phyloP scores from a whole-genome alignment of 92 coral and sea anemone species.

The Siderastrea radians region DNA sequence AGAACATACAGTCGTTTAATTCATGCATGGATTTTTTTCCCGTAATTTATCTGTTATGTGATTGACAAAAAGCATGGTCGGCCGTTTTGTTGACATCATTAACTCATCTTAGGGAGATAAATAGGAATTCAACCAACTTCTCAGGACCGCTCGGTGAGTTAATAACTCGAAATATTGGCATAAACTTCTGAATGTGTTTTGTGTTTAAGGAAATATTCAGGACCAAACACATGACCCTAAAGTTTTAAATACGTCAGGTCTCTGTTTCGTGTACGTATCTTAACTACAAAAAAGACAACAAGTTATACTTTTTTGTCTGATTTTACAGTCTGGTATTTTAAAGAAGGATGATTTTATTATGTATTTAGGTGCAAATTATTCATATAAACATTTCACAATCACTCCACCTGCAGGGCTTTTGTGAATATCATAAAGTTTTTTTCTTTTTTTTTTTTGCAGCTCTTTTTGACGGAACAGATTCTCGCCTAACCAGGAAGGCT shows the following conservation, averaged over 20 bases:
- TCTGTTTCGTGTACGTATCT: background rate
- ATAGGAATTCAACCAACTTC: conserved; percentile 3
- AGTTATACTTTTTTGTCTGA: background rate
- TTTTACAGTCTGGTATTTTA: background rate
- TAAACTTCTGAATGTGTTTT: background rate
- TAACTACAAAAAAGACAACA: background rate
- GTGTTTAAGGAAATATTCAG: conserved; percentile 1
- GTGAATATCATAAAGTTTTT: conserved; percentile 1
- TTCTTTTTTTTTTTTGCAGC: background rate
- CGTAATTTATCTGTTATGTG: background rate
- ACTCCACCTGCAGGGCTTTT: background rate
- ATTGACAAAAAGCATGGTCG: background rate
- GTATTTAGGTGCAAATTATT: background rate
- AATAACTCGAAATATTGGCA: background rate
- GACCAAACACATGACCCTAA: background rate
- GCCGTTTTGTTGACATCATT: conserved; percentile 29
- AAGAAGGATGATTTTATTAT: background rate
- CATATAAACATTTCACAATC: background rate
- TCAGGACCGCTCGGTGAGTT: conserved; percentile 27
- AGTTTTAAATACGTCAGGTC: background rate
- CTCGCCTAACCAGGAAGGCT: too few species aligned
- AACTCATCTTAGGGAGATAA: background rate
- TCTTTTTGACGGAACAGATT: background rate
- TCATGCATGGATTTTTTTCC: too few species aligned
- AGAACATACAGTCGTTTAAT: background rate